Conservation (phyloP, 2,113 vertebrate species). For the Pelodiscus sinensis region DNA sequence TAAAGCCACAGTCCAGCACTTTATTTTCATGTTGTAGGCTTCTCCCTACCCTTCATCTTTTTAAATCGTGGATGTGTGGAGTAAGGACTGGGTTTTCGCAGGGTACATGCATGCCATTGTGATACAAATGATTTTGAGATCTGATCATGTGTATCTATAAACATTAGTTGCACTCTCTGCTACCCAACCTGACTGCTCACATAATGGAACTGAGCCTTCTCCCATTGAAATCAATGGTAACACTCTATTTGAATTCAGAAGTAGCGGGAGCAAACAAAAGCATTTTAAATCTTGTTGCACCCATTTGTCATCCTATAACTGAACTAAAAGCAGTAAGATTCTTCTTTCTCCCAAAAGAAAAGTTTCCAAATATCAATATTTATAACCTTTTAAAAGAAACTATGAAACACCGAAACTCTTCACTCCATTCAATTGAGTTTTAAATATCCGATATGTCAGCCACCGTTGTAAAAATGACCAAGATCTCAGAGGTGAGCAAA, state of each 20-base stretch:
- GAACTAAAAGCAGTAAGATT: not conserved
- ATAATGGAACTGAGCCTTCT: not conserved
- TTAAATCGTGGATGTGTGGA: not conserved
- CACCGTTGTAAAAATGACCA: not conserved
- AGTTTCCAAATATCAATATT: not conserved
- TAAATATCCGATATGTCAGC: not conserved
- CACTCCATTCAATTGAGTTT: not conserved
- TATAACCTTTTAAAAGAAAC: constrained; percentile 27
- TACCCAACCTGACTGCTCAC: not conserved
- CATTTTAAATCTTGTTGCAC: not conserved
- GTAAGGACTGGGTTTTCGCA: not conserved
- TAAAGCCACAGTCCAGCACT: not conserved
- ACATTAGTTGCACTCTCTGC: not conserved
- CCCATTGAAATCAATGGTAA: not conserved
- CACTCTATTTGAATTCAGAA: not conserved
- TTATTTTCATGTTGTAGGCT: not conserved
- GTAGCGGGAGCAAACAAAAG: not conserved
- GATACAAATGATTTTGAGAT: not conserved
- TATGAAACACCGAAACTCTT: not conserved
- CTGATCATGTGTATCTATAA: not conserved
- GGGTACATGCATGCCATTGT: not conserved
- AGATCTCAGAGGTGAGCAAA: not conserved
- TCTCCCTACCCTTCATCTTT: not conserved
- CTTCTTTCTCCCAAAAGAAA: not conserved
- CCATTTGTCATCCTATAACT: not conserved